Evolutionary conservation across 2,113 vertebrate species (phyloP).

Genomic region (Arizona elegans): DNA sequence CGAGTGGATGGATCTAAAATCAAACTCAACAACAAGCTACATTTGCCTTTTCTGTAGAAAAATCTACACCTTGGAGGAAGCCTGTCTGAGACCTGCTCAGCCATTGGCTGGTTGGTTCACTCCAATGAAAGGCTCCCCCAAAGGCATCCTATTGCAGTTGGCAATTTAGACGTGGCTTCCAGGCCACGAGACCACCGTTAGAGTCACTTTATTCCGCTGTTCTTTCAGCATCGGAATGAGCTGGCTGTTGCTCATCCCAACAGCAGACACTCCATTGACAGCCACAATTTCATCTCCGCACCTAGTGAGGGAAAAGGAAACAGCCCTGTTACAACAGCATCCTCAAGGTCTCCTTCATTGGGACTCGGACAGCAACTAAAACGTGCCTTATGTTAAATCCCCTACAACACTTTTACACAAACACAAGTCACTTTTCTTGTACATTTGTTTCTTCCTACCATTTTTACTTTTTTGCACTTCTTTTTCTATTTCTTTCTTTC

Average conservation of each 20-base stretch:
- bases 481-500: too few species aligned
- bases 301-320: slow-evolving; percentile 60
- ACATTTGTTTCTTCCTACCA: neutral
- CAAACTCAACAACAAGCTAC: neutral
- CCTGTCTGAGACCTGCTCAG: neutral
- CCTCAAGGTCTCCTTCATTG: neutral
- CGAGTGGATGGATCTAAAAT: neutral
- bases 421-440: neutral
- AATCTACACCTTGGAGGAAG: neutral
- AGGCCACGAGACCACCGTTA: slow-evolving; percentile 91
- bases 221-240: slow-evolving; percentile 92
- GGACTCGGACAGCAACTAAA: neutral
- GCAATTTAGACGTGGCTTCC: slow-evolving; percentile 79
- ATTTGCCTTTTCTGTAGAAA: neutral
- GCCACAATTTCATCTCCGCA: slow-evolving; percentile 93
- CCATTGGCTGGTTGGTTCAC: fast-evolving
- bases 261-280: slow-evolving; percentile 83
- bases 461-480: neutral
- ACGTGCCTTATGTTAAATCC: neutral
- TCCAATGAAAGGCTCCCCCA: neutral
- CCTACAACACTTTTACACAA: neutral
- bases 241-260: slow-evolving; percentile 89
- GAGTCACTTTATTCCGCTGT: slow-evolving; percentile 85
- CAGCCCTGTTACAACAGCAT: neutral
- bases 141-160: fast-evolving